Base-by-base conservation (phyloP, 37 sponge, comb jelly and placozoan genomes). In the Oscarella lobularis region DNA sequence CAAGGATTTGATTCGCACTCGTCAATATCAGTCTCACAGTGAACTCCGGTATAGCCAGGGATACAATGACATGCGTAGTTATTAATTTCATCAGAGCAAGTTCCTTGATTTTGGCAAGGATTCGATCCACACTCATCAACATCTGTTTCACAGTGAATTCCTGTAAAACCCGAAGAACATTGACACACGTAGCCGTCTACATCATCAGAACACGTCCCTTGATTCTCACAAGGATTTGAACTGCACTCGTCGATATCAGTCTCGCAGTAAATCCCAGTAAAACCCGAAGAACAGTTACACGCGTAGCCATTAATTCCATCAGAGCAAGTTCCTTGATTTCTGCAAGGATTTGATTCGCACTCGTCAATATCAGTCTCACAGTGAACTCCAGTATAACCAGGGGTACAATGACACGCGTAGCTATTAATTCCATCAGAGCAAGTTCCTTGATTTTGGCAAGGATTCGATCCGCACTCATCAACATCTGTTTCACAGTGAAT, bases 151-250 rank as follows among this genome's bases (percentile, higher is more conserved):
- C n/a, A n/a, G n/a, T n/a, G n/a, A n/a, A n/a, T n/a, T n/a, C n/a
- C n/a, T n/a, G n/a, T n/a, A n/a, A n/a, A n/a, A n/a, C n/a, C n/a
- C n/a, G n/a, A n/a, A n/a, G n/a, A n/a, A n/a, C n/a, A n/a, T n/a
- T n/a, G n/a, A n/a, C n/a, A n/a, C n/a, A n/a, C n/a, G n/a, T n/a
- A n/a, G n/a, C n/a, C n/a, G n/a, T n/a, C n/a, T n/a, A n/a, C n/a
- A n/a, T n/a, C n/a, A n/a, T n/a, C n/a, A n/a, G n/a, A n/a, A n/a
- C n/a, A n/a, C n/a, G n/a, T n/a, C n/a, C n/a, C n/a, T n/a, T n/a
- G n/a, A n/a, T n/a, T n/a, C n/a, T n/a, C n/a, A 29, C 73, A 70
- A 35, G 73, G 73, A 70, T 9, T 70, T 14, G 73, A 48, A 27
- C 14, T 20, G 20, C 60, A 48, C 60, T 48, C 60, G 60, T 48